A percentile compares a stretch with the other conserved stretches of the same genome.
Conservation (phyloP, 2,113 vertebrate genomes). For the Tetrax tetrax region DNA sequence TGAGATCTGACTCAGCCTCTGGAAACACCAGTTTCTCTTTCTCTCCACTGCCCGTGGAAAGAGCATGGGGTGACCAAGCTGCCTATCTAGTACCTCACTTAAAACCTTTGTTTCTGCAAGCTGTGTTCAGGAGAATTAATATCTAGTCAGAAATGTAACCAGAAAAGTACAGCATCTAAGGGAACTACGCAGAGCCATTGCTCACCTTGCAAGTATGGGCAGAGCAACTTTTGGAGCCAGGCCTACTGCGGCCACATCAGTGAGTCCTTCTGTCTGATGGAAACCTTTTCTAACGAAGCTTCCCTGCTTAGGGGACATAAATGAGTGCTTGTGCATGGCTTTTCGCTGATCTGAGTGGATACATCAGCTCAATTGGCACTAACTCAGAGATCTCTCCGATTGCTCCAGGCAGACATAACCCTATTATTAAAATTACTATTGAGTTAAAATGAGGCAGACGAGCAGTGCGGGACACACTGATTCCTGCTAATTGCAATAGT, state of each 20-base stretch:
- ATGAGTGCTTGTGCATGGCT: background rate
- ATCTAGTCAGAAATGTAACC: background rate
- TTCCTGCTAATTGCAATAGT: background rate
- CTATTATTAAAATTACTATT: slow-evolving; percentile 16
- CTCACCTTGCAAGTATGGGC: fast-evolving
- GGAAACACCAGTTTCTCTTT: fast-evolving
- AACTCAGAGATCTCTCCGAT: background rate
- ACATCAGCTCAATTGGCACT: background rate
- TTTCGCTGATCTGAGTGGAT: background rate
- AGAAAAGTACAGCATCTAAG: fast-evolving
- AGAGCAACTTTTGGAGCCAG: background rate
- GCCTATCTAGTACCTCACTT: background rate
- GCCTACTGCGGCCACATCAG: fast-evolving
- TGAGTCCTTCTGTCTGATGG: background rate
- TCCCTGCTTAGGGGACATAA: background rate
- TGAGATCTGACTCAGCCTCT: background rate
- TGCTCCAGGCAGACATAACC: background rate
- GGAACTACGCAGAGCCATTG: background rate
- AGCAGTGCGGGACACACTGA: background rate
- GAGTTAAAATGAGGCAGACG: background rate
- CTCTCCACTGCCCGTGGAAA: background rate
- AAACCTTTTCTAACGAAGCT: background rate
- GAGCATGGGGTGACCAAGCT: fast-evolving
- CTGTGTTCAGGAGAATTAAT: background rate
- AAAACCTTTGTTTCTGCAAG: background rate